Percentiles rank a stretch among this genome's conserved stretches.
Evolutionary conservation across 2,888 invertebrate genomes (phyloP).

Genomic region (Polydrusus pterygomalis): DNA sequence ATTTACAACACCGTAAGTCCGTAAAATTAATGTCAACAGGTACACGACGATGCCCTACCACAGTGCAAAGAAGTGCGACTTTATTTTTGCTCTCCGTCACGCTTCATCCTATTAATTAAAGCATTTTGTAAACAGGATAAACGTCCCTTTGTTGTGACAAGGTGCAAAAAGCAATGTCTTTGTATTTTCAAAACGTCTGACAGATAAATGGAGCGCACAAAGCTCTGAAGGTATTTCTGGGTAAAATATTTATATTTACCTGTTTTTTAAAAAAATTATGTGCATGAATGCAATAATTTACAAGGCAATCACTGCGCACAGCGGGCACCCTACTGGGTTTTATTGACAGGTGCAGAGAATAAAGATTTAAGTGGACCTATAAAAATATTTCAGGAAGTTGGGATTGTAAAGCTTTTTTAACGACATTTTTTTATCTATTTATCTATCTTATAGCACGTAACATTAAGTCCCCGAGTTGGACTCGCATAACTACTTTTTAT

Average conservation of each 20-base stretch:
- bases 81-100: constrained; percentile 27
- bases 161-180: constrained; percentile 40
- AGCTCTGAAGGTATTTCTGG: constrained; percentile 22
- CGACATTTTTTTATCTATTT: too few relatives aligned
- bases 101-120: constrained; percentile 40
- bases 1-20: constrained; percentile 36
- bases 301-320: constrained; percentile 7
- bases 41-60: constrained; percentile 29
- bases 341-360: not conserved
- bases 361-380: not conserved
- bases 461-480: too few relatives aligned
- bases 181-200: constrained; percentile 26
- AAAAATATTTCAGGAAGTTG: not conserved
- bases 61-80: constrained; percentile 37
- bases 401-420: too few relatives aligned
- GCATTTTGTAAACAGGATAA: constrained; percentile 40
- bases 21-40: constrained; percentile 46
- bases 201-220: constrained; percentile 33
- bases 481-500: too few relatives aligned
- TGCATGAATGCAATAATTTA: not conserved
- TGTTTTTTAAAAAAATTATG: constrained; percentile 8
- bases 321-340: not conserved
- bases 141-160: constrained; percentile 46
- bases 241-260: constrained; percentile 29
- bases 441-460: too few relatives aligned